These are phyloP conservation scores for Cygnus buccinator DNA, from an alignment of 2,113 vertebrate species.

Conservation along the genomic window DNA sequence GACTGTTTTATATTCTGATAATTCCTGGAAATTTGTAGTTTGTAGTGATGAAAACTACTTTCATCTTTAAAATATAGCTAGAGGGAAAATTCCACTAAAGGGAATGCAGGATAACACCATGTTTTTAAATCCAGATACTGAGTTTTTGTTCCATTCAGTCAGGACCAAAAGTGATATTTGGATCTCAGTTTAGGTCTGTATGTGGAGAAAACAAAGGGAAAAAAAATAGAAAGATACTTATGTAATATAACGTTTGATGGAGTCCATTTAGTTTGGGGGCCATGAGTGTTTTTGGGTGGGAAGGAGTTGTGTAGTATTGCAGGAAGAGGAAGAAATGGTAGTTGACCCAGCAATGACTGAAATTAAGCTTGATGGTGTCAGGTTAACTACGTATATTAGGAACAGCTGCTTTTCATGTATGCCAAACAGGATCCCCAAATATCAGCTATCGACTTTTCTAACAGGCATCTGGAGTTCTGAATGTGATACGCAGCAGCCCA, in stretches of 20 bases:
- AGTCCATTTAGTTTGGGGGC: background rate
- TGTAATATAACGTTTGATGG: background rate
- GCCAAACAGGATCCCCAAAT: background rate
- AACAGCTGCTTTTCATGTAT: constrained; percentile 48
- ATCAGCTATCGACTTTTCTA: constrained; percentile 19
- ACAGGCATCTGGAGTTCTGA: constrained; percentile 30
- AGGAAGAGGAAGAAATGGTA: background rate
- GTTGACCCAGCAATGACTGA: background rate
- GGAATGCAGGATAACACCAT: background rate
- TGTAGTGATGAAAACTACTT: background rate
- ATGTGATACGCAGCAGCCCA: background rate
- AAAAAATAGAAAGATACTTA: background rate
- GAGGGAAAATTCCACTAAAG: background rate
- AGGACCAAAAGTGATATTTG: background rate
- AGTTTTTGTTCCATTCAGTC: background rate
- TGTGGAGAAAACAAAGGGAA: background rate
- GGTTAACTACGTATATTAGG: background rate
- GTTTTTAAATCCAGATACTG: background rate
- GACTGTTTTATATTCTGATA: background rate
- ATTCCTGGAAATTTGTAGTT: background rate
- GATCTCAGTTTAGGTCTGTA: background rate
- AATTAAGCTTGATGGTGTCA: constrained; percentile 11
- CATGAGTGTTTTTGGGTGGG: background rate
- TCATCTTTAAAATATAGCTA: background rate
- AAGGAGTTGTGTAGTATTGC: background rate